Evolutionary conservation across 2,888 invertebrate genomes (phyloP), one percentile per base, ranked within the genome.

Genomic region (Drosophila aldrichi): DNA sequence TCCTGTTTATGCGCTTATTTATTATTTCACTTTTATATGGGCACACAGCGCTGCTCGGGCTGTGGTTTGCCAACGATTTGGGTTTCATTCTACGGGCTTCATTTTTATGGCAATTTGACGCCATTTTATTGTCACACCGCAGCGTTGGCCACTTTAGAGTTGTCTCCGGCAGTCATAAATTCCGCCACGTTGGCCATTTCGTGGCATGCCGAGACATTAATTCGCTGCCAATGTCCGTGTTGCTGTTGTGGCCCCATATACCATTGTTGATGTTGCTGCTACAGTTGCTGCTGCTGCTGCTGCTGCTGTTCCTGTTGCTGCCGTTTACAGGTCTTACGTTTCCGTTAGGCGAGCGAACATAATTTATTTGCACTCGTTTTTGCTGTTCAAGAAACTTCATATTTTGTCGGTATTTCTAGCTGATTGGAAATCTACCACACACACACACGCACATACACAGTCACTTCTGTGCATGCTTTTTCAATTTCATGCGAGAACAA

Each of bases 81-180:
- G 80, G 72, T 71, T 64, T 46, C 48, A 57, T 62, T 61, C 44
- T 54, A 40, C 32, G 40, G 75, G 62, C 71, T 58, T 72, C 87
- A 71, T 72, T 84, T 84, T 84, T 90, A 84, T 84, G 89, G 84
- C 89, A 83, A 84, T 84, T 90, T 88, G 89, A 90, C 89, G 87
- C 84, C 87, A 71, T 84, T 84, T 84, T 84, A 90, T 84, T 84
- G 84, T 84, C 89, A 90, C 90, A 74, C 89, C 70, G 83, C 86
- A 70, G 80, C 51, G 66, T 61, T 66, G 89, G 88, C 88, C 89
- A 83, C 90, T 90, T 90, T 70, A 80, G 89, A 90, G 90, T 86
- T 84, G 83, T 84, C 90, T 84, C 87, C 83, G 72, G 73, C 61
- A 74, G 68, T 77, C 84, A 84, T 84, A 84, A 84, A 84, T 90